Conservation (phyloP, 1,140 invertebrate genomes). For the Pteromalus puparum region DNA sequence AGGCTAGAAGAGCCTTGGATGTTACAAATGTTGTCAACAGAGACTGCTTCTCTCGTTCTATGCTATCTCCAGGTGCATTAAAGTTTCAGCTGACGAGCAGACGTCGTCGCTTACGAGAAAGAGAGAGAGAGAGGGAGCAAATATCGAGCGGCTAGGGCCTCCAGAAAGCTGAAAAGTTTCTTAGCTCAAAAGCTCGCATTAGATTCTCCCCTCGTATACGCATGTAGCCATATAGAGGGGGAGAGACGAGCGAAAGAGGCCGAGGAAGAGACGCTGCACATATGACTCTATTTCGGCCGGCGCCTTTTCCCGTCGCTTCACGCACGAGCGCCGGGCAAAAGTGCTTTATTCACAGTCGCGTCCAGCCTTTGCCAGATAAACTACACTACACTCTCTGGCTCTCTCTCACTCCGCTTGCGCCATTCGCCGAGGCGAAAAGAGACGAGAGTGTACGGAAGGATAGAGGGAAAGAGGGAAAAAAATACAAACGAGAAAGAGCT, state of each 20-base stretch:
- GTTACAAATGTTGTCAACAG: neutral
- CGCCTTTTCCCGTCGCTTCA: slow-evolving; percentile 1
- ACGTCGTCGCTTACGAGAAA: too few species aligned
- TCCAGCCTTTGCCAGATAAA: neutral
- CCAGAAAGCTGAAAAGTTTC: slow-evolving; percentile 9
- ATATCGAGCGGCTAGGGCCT: neutral
- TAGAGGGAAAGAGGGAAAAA: neutral
- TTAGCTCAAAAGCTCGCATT: neutral
- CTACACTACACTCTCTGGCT: too few species aligned
- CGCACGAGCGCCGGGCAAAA: slow-evolving; percentile 12
- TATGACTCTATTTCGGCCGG: neutral
- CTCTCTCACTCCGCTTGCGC: neutral
- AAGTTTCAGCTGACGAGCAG: neutral
- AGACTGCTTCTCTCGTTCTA: neutral
- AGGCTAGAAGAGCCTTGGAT: neutral
- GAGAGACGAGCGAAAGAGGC: too few species aligned
- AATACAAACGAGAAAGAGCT: neutral
- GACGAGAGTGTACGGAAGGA: neutral
- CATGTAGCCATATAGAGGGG: too few species aligned
- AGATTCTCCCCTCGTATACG: neutral
- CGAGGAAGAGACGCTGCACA: neutral
- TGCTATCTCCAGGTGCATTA: neutral
- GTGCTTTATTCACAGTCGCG: neutral
- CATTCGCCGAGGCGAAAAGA: neutral
- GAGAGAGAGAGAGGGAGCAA: neutral